A percentile compares a stretch with the other conserved stretches of the same genome.
Evolutionary conservation across 2,113 vertebrate genomes (phyloP).

Genomic region (Scopus umbretta): DNA sequence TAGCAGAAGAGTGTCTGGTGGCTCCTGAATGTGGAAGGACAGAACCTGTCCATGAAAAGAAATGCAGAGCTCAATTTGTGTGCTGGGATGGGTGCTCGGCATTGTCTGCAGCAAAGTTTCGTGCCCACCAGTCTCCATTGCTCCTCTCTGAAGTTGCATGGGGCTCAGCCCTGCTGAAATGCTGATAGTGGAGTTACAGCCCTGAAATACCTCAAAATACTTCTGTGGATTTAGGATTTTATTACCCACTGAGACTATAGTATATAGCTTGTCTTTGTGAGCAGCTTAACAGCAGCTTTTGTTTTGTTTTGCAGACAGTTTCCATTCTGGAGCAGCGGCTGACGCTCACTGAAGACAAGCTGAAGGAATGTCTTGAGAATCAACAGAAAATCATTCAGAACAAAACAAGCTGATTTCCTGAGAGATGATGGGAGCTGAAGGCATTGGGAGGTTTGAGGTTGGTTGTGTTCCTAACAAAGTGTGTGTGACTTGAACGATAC

Average conservation of each 20-base stretch:
- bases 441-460: neutral
- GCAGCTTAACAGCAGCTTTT: neutral
- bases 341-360: slow-evolving; percentile 91
- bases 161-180: neutral
- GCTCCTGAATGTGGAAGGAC: neutral
- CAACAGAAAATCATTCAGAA: slow-evolving; percentile 83
- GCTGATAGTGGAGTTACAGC: neutral
- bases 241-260: neutral
- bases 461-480: slow-evolving; percentile 21
- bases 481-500: neutral
- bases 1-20: neutral
- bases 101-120: neutral
- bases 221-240: neutral
- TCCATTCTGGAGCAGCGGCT: slow-evolving; percentile 87
- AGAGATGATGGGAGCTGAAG: slow-evolving; percentile 8
- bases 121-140: neutral
- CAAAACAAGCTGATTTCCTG: slow-evolving; percentile 52
- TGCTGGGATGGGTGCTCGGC: rapidly evolving
- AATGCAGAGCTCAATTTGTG: neutral
- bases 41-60: neutral
- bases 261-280: neutral
- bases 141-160: neutral
- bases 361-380: slow-evolving; percentile 91
- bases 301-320: slow-evolving; percentile 72
- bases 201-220: neutral